Evolutionary conservation across 37 sponge, comb jelly and placozoan genomes (phyloP).

Genomic region (Ianthella basta): DNA sequence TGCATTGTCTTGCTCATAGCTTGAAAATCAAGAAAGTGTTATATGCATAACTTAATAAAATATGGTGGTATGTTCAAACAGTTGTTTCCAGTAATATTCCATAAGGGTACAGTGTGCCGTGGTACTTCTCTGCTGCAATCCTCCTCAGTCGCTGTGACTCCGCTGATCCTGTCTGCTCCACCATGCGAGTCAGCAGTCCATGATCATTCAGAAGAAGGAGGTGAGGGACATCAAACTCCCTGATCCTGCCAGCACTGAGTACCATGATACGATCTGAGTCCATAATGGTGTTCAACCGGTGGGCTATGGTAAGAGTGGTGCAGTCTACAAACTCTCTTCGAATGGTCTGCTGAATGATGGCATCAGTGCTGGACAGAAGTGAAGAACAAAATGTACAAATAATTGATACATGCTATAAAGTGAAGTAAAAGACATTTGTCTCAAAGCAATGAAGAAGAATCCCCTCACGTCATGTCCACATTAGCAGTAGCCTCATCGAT

Average conservation of each 20-base stretch:
- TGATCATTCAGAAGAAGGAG: constrained; percentile 40
- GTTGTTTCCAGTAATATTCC: no score
- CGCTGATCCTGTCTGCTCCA: constrained; percentile 57
- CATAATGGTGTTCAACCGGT: constrained; percentile 91
- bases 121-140: constrained; percentile 44
- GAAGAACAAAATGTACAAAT: neutral
- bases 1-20: no score
- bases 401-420: neutral
- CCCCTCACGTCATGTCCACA: constrained; percentile 67
- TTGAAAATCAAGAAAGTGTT: no score
- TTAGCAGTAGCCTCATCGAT: constrained; percentile 90
- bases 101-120: no score
- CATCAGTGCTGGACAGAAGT: constrained; percentile 3
- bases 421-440: neutral
- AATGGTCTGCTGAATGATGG: constrained; percentile 40
- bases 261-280: constrained; percentile 85
- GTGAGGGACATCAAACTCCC: constrained; percentile 58
- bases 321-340: constrained; percentile 71
- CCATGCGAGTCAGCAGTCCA: constrained; percentile 47
- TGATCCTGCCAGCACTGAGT: constrained; percentile 43
- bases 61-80: no score
- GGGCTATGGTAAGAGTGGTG: constrained; percentile 90
- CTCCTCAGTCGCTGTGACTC: constrained; percentile 48
- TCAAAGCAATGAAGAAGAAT: neutral
- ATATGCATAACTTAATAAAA: no score